phyloP scores from a whole-genome alignment of 2,888 invertebrate species.

The Ganaspis brasiliensis region DNA sequence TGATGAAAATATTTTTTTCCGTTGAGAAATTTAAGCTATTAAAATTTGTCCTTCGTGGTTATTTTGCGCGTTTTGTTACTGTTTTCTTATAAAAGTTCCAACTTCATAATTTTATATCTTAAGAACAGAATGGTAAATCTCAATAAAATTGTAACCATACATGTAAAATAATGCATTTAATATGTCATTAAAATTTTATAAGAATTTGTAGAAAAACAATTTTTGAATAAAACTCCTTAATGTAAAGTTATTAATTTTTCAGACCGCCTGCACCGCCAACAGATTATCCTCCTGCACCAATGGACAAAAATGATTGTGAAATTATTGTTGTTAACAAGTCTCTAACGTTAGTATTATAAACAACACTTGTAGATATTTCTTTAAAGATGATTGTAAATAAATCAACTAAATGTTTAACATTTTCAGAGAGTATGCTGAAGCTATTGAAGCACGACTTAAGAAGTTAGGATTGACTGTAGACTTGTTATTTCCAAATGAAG shows the following conservation, averaged over 20 bases:
- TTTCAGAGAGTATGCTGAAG: conserved; percentile 92
- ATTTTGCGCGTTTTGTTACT: too few species aligned
- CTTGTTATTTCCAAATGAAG: conserved; percentile 94
- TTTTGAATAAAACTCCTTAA: conserved; percentile 4
- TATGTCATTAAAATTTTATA: too few species aligned
- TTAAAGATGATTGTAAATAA: neutral
- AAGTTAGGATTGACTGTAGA: conserved; percentile 91
- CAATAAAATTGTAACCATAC: too few species aligned
- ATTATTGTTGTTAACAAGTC: conserved; percentile 92
- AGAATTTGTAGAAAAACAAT: too few species aligned
- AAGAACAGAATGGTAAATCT: too few species aligned
- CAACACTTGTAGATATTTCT: neutral
- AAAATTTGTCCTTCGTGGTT: too few species aligned
- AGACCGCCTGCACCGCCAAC: conserved; percentile 53
- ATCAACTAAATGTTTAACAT: conserved; percentile 17
- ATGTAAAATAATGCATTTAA: too few species aligned
- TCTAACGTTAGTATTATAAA: conserved; percentile 87
- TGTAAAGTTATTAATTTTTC: conserved; percentile 42
- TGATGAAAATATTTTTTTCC: too few species aligned
- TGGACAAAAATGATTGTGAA: conserved; percentile 93
- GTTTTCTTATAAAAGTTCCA: too few species aligned
- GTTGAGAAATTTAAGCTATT: too few species aligned
- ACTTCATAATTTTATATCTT: too few species aligned
- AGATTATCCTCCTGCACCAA: conserved; percentile 73
- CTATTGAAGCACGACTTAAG: conserved; percentile 91